Conservation (phyloP, 2,113 vertebrate species). For the Procavia capensis region DNA sequence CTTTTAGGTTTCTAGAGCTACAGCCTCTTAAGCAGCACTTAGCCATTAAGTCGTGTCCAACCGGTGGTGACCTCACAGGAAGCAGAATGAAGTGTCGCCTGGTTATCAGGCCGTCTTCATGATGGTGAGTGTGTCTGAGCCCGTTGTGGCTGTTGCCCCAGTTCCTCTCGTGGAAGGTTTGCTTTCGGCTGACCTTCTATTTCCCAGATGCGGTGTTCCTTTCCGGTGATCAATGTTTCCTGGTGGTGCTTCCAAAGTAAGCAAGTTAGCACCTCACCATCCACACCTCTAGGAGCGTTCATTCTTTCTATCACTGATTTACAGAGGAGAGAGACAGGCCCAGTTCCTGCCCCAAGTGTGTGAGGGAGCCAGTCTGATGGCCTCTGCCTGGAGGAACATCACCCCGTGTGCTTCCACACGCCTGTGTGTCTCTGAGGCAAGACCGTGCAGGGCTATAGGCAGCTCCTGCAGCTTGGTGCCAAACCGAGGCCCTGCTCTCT, state of each 20-base stretch:
- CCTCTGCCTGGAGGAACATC: too few species aligned
- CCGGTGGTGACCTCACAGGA: not conserved
- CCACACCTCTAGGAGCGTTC: not conserved
- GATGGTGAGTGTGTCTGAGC: not conserved
- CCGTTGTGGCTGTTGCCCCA: not conserved
- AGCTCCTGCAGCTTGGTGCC: too few species aligned
- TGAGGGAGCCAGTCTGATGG: fast-evolving
- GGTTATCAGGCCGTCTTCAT: not conserved
- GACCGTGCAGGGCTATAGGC: not conserved
- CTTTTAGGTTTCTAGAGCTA: not conserved
- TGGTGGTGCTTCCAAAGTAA: not conserved
- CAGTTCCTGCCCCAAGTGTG: not conserved
- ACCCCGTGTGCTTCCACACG: fast-evolving
- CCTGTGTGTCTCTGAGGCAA: not conserved
- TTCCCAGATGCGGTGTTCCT: not conserved
- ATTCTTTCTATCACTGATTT: not conserved
- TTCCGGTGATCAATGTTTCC: too few species aligned
- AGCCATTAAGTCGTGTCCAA: not conserved
- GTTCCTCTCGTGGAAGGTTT: not conserved
- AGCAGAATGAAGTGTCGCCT: not conserved
- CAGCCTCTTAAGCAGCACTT: fast-evolving
- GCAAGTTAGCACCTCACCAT: not conserved
- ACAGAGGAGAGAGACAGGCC: not conserved
- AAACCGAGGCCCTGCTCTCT: not conserved
- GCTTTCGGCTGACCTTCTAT: not conserved